A percentile compares a stretch with the other conserved stretches of the same genome.
These are phyloP conservation scores for Tenthredo mesomela DNA, from an alignment of 2,888 invertebrate species.

Conservation along the genomic window DNA sequence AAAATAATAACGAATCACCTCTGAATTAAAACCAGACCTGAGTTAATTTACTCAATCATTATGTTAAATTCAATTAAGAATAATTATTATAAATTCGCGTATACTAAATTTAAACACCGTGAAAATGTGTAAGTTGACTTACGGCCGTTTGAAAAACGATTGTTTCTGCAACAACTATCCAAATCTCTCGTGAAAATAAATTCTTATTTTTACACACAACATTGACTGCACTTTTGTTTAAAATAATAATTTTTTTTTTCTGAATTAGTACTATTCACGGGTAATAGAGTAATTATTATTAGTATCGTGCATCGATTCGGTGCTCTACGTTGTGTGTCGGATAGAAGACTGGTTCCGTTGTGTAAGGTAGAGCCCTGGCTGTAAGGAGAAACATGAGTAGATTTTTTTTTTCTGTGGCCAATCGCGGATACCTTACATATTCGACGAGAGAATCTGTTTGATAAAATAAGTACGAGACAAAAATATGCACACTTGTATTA, in stretches of 20 bases:
- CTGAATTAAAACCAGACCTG: not conserved
- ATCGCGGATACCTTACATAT: constrained; percentile 52
- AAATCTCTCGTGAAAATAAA: not conserved
- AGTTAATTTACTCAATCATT: not conserved
- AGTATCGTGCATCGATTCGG: constrained; percentile 32
- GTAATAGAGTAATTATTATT: not conserved
- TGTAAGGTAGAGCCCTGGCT: constrained; percentile 61
- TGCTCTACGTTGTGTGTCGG: constrained; percentile 43
- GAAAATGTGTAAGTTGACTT: not conserved
- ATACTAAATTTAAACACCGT: not conserved
- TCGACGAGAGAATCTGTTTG: constrained; percentile 30
- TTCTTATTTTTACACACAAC: not conserved
- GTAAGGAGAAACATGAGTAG: constrained; percentile 64
- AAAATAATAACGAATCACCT: not conserved
- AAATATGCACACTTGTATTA: constrained; percentile 24
- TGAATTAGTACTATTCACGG: not conserved
- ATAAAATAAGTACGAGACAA: not conserved
- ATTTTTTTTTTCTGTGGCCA: constrained; percentile 62
- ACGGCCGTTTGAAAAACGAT: not conserved
- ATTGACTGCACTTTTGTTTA: not conserved
- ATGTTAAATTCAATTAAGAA: not conserved
- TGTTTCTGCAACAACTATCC: not conserved
- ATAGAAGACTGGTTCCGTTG: constrained; percentile 63
- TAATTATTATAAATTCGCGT: not conserved
- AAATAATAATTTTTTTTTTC: not conserved